phyloP scores from a whole-genome alignment of 2,797 vertebrate species.

The Manis javanica region DNA sequence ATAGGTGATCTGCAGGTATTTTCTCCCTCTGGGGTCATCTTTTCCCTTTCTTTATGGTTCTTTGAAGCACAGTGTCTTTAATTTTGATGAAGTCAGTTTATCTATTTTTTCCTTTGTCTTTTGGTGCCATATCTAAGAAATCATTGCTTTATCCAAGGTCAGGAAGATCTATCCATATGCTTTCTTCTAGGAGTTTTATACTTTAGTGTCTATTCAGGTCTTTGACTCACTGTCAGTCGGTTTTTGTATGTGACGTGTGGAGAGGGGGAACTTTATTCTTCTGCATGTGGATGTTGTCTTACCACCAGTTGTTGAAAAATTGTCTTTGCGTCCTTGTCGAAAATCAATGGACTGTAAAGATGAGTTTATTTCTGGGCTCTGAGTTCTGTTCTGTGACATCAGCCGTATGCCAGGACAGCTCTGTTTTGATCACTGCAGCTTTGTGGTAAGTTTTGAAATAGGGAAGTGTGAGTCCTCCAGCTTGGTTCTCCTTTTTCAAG shows the following conservation, averaged over 20 bases:
- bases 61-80: background rate
- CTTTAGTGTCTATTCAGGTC: background rate
- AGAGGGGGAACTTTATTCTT: background rate
- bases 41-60: background rate
- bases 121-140: background rate
- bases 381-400: background rate
- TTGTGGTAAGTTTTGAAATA: background rate
- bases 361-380: background rate
- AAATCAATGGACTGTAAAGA: background rate
- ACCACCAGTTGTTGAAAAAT: background rate
- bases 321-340: background rate
- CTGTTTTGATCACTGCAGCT: background rate
- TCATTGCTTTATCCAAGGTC: background rate
- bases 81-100: background rate
- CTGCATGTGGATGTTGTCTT: background rate
- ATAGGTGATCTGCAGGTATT: background rate
- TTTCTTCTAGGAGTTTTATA: background rate
- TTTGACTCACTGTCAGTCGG: background rate
- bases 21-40: background rate
- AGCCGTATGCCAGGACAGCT: background rate
- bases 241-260: background rate
- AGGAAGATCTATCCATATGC: background rate
- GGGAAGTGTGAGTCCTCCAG: background rate
- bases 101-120: background rate
- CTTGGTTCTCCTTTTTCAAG: background rate